Evolutionary conservation across 2,797 vertebrate species (phyloP).

Genomic region (Bradypodion ventrale): DNA sequence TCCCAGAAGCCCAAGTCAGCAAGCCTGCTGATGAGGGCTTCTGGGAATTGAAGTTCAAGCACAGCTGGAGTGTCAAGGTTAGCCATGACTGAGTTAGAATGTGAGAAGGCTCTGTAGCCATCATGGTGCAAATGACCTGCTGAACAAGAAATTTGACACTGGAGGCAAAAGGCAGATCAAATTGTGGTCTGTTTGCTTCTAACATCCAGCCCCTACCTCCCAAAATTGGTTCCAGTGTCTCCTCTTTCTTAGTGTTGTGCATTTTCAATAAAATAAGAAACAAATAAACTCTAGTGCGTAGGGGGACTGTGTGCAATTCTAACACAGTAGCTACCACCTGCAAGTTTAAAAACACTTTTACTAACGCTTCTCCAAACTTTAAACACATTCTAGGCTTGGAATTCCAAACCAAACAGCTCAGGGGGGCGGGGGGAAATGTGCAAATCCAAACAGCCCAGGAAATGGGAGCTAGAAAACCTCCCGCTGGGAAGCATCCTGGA

Average conservation of each 20-base stretch:
- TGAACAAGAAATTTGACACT: too few relatives aligned
- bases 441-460: not conserved
- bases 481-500: not conserved
- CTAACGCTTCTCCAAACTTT: too few relatives aligned
- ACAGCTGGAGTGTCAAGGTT: too few relatives aligned
- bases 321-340: not conserved
- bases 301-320: too few relatives aligned
- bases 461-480: too few relatives aligned
- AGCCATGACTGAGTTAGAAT: too few relatives aligned
- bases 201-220: not conserved
- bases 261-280: not conserved
- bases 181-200: not conserved
- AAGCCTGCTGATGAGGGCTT: too few relatives aligned
- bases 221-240: not conserved
- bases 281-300: not conserved
- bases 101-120: not conserved
- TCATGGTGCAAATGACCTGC: fast-evolving
- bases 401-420: not conserved
- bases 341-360: not conserved
- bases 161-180: not conserved
- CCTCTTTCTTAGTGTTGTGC: not conserved
- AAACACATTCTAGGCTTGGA: not conserved
- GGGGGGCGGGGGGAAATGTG: too few relatives aligned
- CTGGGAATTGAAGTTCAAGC: too few relatives aligned
- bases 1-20: too few relatives aligned